Conservation (phyloP, 2,888 invertebrate genomes). For the Cataglyphis livida region DNA sequence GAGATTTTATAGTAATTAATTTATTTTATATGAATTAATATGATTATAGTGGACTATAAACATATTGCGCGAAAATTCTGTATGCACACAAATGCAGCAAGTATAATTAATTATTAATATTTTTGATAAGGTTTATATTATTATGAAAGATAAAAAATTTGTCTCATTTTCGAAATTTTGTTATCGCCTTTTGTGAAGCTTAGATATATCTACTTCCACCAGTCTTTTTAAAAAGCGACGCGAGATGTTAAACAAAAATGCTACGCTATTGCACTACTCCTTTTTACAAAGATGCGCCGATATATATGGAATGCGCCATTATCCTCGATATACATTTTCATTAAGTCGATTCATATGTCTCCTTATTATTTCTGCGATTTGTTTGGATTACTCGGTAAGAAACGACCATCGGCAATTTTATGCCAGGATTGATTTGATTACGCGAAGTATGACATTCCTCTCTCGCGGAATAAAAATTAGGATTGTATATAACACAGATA, state of each 20-base stretch:
- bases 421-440: conserved; percentile 29
- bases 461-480: conserved; percentile 35
- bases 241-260: conserved; percentile 51
- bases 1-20: not conserved
- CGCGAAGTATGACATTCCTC: not conserved
- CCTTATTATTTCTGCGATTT: conserved; percentile 25
- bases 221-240: conserved; percentile 25
- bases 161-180: not conserved
- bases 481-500: conserved; percentile 38
- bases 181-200: not conserved
- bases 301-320: not conserved
- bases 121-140: not conserved
- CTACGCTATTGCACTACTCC: conserved; percentile 75
- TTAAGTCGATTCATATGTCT: conserved; percentile 26
- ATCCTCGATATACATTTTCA: conserved; percentile 29
- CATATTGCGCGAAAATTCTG: not conserved
- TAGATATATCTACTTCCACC: conserved; percentile 26
- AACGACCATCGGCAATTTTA: conserved; percentile 16
- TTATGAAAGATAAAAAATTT: not conserved
- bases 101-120: no score
- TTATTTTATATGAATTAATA: conserved; percentile 12
- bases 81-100: not conserved
- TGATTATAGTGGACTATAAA: not conserved
- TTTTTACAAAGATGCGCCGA: conserved; percentile 83
- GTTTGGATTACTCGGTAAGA: conserved; percentile 26